These are phyloP conservation scores for Idaea straminata DNA, from an alignment of 2,888 invertebrate genomes.

Conservation along the genomic window DNA sequence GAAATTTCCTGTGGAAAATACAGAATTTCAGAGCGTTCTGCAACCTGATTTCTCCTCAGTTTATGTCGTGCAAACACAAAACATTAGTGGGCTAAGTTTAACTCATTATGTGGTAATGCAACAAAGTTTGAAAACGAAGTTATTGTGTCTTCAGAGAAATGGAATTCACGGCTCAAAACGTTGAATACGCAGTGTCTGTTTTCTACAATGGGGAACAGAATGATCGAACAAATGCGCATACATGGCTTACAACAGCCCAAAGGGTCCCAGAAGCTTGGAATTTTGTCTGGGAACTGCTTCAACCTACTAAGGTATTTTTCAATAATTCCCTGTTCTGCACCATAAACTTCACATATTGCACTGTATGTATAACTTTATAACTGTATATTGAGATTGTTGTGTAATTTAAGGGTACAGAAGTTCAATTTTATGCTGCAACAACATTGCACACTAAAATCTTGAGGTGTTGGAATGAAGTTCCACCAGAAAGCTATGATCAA, in stretches of 20 bases:
- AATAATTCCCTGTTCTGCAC: background rate
- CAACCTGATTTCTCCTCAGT: background rate
- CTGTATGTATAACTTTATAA: background rate
- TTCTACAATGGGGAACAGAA: constrained; percentile 82
- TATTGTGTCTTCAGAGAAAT: constrained; percentile 46
- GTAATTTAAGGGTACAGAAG: constrained; percentile 86
- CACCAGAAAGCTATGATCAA: constrained; percentile 87
- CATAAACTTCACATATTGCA: background rate
- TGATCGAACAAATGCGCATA: constrained; percentile 88
- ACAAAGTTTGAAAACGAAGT: background rate
- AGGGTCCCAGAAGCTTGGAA: constrained; percentile 94
- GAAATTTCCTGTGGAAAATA: background rate
- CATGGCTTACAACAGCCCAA: constrained; percentile 93
- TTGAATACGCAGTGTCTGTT: constrained; percentile 84
- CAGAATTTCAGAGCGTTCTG: background rate
- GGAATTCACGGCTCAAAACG: constrained; percentile 83
- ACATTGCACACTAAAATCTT: constrained; percentile 93
- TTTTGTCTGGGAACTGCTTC: constrained; percentile 94
- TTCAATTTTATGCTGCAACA: constrained; percentile 96
- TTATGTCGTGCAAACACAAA: background rate
- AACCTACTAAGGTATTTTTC: constrained; percentile 85
- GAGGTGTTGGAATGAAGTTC: constrained; percentile 93
- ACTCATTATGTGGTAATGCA: background rate
- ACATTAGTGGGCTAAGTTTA: background rate
- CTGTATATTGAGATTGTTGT: constrained; percentile 2